Base-by-base conservation (phyloP, 2,113 vertebrate species). In the Mormyrus lacerda region DNA sequence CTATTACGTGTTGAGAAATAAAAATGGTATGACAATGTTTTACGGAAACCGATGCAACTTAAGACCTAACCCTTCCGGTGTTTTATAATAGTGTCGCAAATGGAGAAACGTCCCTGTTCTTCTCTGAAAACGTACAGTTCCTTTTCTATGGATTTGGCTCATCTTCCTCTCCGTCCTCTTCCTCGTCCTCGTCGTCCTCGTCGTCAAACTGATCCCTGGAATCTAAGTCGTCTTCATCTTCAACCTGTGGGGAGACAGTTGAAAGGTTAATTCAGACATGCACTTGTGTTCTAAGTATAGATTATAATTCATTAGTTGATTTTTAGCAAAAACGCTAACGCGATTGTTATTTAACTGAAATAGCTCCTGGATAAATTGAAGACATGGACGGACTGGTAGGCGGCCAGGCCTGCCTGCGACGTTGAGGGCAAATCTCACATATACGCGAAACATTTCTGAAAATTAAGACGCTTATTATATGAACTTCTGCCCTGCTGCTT, bases 221-320 rank as follows among this genome's bases (percentile, higher is more conserved):
- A 27, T 96, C 96, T 2, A 96, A 92, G 85, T 96, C 96, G 19
- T 96, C 96, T 83, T 96, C 95, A 89, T 96, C 96, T 90, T 96
- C 96, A 90, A 96, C 94, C 96, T 96, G 94, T 13, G 79, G 87
- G 89, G 39, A 92, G n/a, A 94, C 87, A 8, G 87, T 73, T 48
- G 58, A 19, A 17, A 47, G 7, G 51, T 44, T 19, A 10, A 21
- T 44, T 15, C 61, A 79, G 13, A 79, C 17, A 31, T 86, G 27
- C 48, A 47, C 69, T 79, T 21, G 1, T 69, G 9, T 69, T 69
- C 27, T 11, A 31, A 31, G 11, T 31, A 9, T 27, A 4, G 31
- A 76, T 76, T 39, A 15, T 76, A 15, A 35, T 76, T 39, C 13
- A 17, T 35, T 31, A 35, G 31, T 17, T 39, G 31, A 76, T 76